Conservation (phyloP, 2,797 vertebrate species). For the Chromobotia macracanthus region DNA sequence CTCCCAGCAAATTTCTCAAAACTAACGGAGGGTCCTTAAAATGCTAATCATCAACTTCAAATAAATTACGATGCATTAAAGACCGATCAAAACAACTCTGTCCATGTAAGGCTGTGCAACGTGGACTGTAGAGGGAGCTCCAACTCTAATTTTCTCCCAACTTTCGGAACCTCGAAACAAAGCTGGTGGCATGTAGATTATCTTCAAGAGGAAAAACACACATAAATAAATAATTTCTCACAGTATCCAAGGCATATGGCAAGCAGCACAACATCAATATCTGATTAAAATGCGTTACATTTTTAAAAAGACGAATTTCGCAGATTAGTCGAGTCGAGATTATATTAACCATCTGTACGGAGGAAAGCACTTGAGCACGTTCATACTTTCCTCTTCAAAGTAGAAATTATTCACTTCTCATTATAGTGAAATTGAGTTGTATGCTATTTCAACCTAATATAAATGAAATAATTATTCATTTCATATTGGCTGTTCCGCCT, state of each 20-base stretch:
- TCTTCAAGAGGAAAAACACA: slow-evolving; percentile 69
- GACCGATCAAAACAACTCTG: slow-evolving; percentile 4
- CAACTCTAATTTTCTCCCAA: slow-evolving; percentile 81
- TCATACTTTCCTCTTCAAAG: slow-evolving; percentile 44
- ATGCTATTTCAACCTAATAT: slow-evolving; percentile 63
- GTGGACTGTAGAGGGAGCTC: slow-evolving; percentile 84
- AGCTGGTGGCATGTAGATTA: slow-evolving; percentile 75
- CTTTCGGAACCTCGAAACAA: slow-evolving; percentile 69
- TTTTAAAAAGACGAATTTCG: slow-evolving; percentile 60
- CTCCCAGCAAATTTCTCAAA: neutral
- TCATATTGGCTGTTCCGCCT: slow-evolving; percentile 70
- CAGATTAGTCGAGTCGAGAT: slow-evolving; percentile 60
- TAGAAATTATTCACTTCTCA: slow-evolving; percentile 61
- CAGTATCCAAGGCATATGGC: slow-evolving; percentile 72
- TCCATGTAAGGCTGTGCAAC: neutral
- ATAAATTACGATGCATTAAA: slow-evolving; percentile 3
- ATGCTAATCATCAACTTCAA: neutral
- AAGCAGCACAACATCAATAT: slow-evolving; percentile 67
- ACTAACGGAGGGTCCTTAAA: neutral
- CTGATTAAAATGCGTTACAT: slow-evolving; percentile 66
- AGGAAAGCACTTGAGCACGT: slow-evolving; percentile 55
- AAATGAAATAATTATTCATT: slow-evolving; percentile 74
- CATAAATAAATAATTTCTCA: slow-evolving; percentile 76
- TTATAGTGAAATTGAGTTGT: slow-evolving; percentile 61
- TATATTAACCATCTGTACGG: slow-evolving; percentile 40